Evolutionary conservation across 1,140 invertebrate genomes (phyloP), one percentile per base, ranked within the genome.

Genomic region (Drosophila bocqueti): DNA sequence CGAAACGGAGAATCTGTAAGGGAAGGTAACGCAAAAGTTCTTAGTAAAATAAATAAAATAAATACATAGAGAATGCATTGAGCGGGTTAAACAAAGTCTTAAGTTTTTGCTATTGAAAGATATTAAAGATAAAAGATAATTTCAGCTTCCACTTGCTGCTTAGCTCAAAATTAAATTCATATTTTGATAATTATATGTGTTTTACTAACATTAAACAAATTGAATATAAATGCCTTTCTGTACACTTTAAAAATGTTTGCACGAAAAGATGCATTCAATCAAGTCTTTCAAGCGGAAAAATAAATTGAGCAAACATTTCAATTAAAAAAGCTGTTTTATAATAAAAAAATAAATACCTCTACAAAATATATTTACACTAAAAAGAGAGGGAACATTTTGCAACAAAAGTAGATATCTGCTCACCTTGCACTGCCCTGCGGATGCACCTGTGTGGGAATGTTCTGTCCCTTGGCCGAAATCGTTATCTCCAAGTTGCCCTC

Each of bases 401-500:
- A 47, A 24, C 18, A 3, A 50, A 9, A 34, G 5, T 49, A n/a
- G n/a, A n/a, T n/a, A 47, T 49, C 15, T 24, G 21, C 76, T 83
- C 43, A 93, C 92, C 92, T 93, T 86, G 94, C 94, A 94, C 95
- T 95, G 81, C 94, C 94, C 93, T 99, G 96, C 13, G 98, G 97
- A 93, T 98, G 97, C n/a, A 99, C 98, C 95, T 99, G 98, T 29
- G 98, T 99, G 18, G 98, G 98, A 78, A 99, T 98, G 92, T 98
- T 99, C 49, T 97, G 95, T 8, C 98, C 98, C 91, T 97, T 95
- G 42, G 97, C 97, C 72, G 97, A 97, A 75, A 99, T 99, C 24
- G 98, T 98, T 43, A 99, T 99, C 94, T 99, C 99, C 52, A 99
- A 94, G 93, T 99, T 99, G 42, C 99, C 99, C 94, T 99, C 99